These are phyloP conservation scores for Ischnura elegans DNA, from an alignment of 2,888 invertebrate genomes.

Conservation along the genomic window DNA sequence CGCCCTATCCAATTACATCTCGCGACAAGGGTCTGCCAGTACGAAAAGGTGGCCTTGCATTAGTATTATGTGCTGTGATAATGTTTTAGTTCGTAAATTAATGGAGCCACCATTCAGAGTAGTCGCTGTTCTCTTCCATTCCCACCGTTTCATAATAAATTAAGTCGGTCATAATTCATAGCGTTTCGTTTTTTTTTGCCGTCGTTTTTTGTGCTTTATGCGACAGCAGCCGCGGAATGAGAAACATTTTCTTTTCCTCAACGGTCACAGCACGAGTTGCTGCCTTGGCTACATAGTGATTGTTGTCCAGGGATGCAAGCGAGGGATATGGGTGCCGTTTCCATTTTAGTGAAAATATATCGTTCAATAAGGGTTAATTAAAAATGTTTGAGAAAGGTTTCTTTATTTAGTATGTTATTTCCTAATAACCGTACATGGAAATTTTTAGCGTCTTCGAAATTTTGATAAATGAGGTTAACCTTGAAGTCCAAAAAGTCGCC, in stretches of 20 bases:
- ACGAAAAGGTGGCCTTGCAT: neutral
- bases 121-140: neutral
- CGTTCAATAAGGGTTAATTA: too few species aligned
- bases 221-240: neutral
- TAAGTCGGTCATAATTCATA: neutral
- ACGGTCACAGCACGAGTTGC: neutral
- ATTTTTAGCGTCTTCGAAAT: too few species aligned
- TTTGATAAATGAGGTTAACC: too few species aligned
- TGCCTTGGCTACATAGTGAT: neutral
- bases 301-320: too few species aligned
- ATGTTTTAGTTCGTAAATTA: neutral
- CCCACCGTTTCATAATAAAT: neutral
- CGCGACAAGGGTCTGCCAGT: neutral
- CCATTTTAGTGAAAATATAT: too few species aligned
- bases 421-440: too few species aligned
- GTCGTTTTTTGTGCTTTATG: neutral
- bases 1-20: slow-evolving; percentile 37
- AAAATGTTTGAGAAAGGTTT: too few species aligned
- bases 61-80: neutral
- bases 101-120: neutral
- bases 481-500: too few species aligned
- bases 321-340: too few species aligned
- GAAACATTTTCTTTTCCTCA: neutral
- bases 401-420: too few species aligned
- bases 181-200: neutral